phyloP scores from a whole-genome alignment of 2,113 vertebrate genomes.

The Choloepus hoffmanni region DNA sequence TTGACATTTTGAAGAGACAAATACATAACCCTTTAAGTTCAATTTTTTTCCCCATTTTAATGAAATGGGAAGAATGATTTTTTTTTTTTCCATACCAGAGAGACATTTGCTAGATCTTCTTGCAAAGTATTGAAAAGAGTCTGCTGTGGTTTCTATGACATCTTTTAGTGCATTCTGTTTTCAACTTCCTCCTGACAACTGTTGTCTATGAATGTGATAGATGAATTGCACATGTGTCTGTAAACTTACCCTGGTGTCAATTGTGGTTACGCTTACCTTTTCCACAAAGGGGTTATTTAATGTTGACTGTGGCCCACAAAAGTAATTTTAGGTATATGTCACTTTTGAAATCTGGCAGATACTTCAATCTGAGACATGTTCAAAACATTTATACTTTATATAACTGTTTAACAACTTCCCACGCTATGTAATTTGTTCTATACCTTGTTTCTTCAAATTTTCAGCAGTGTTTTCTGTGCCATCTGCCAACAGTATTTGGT shows the following conservation, averaged over 20 bases:
- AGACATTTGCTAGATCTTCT: not conserved
- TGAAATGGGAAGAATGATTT: not conserved
- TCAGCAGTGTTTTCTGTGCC: not conserved
- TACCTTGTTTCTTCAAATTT: not conserved
- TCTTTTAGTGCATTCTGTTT: not conserved
- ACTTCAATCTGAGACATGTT: slow-evolving; percentile 9
- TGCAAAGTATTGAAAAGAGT: not conserved
- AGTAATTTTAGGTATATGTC: not conserved
- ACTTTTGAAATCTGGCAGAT: slow-evolving; percentile 63
- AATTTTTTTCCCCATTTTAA: not conserved
- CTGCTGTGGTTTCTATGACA: not conserved
- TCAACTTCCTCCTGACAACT: not conserved
- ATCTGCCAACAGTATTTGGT: slow-evolving; percentile 3
- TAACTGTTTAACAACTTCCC: slow-evolving; percentile 27
- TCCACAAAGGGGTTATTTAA: slow-evolving; percentile 50
- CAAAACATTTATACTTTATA: slow-evolving; percentile 46
- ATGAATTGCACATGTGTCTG: not conserved
- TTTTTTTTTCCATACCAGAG: not conserved
- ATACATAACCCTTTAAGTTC: not conserved
- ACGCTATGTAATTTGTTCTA: slow-evolving; percentile 53
- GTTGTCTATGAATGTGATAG: not conserved
- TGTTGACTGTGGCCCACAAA: slow-evolving; percentile 31
- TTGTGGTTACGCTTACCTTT: not conserved
- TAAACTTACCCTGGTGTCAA: not conserved
- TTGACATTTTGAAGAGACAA: not conserved